phyloP scores from a whole-genome alignment of 35 echinoderm and acorn worm species.

The Apostichopus parvimensis region DNA sequence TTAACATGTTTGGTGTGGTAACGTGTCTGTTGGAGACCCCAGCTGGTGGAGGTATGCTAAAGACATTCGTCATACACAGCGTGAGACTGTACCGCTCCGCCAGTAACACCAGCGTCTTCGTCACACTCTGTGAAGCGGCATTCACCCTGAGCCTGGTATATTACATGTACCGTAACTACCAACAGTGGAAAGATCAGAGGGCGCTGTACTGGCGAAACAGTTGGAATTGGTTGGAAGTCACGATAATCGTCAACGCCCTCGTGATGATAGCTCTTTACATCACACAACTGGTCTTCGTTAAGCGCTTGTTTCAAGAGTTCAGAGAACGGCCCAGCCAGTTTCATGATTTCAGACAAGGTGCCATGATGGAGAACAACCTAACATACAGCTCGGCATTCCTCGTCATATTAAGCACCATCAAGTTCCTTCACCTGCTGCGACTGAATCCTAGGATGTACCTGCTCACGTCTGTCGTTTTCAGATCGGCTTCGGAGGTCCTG shows the following conservation, averaged over 20 bases:
- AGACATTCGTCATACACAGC: conserved; percentile 62
- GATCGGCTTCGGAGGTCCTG: conserved; percentile 34
- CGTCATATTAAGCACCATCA: conserved; percentile 76
- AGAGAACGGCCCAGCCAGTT: conserved; percentile 32
- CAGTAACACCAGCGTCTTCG: conserved; percentile 65
- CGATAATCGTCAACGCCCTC: conserved; percentile 60
- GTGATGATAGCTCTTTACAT: conserved; percentile 64
- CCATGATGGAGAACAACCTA: conserved; percentile 60
- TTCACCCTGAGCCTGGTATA: conserved; percentile 50
- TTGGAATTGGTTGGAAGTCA: conserved; percentile 87
- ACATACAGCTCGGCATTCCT: conserved; percentile 70
- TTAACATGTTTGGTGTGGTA: conserved; percentile 86
- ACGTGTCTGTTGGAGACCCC: conserved; percentile 75
- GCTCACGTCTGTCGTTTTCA: conserved; percentile 67
- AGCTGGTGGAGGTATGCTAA: conserved; percentile 74
- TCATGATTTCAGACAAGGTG: conserved; percentile 73
- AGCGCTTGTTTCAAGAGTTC: conserved; percentile 59
- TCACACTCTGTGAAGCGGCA: conserved; percentile 68
- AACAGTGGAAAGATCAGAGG: conserved; percentile 21
- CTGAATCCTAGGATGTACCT: conserved; percentile 89
- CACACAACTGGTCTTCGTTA: conserved; percentile 52
- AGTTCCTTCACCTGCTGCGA: conserved; percentile 80
- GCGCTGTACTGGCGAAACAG: conserved; percentile 46
- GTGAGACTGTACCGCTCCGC: conserved; percentile 71
- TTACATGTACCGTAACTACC: conserved; percentile 53